Evolutionary conservation across 2,797 vertebrate genomes (phyloP).

Genomic region (Stomatorhinus walkeri): DNA sequence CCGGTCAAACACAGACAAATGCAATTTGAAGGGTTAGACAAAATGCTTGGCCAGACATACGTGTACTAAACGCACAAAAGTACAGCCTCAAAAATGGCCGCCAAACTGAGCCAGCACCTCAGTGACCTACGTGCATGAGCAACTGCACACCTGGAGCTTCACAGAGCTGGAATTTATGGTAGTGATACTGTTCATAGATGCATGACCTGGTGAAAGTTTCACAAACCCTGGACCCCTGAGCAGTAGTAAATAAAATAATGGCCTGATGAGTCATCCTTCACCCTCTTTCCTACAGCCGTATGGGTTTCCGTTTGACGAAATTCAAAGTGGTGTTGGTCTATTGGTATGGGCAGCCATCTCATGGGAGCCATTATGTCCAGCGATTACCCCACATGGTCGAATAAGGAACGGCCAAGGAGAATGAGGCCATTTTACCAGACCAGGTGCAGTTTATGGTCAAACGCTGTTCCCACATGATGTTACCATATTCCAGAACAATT

Average conservation of each 20-base stretch:
- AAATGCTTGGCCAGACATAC: background rate
- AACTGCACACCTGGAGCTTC: background rate
- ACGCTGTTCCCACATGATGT: background rate
- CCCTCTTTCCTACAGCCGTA: background rate
- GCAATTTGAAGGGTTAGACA: background rate
- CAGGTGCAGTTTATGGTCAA: slow-evolving; percentile 4
- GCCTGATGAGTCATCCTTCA: background rate
- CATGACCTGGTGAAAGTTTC: background rate
- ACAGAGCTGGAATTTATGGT: background rate
- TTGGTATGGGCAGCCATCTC: background rate
- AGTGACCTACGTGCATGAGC: background rate
- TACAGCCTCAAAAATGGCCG: background rate
- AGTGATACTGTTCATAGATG: background rate
- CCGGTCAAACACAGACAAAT: background rate
- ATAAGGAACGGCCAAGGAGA: background rate
- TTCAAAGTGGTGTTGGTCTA: background rate
- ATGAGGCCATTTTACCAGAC: background rate
- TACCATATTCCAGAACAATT: background rate
- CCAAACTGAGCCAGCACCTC: background rate
- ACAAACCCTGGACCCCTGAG: background rate
- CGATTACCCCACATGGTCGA: background rate
- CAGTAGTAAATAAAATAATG: background rate
- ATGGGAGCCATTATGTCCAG: background rate
- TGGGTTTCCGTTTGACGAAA: background rate
- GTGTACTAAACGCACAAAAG: background rate